Conservation (phyloP, 2,113 vertebrate species). For the Tinamus guttatus region DNA sequence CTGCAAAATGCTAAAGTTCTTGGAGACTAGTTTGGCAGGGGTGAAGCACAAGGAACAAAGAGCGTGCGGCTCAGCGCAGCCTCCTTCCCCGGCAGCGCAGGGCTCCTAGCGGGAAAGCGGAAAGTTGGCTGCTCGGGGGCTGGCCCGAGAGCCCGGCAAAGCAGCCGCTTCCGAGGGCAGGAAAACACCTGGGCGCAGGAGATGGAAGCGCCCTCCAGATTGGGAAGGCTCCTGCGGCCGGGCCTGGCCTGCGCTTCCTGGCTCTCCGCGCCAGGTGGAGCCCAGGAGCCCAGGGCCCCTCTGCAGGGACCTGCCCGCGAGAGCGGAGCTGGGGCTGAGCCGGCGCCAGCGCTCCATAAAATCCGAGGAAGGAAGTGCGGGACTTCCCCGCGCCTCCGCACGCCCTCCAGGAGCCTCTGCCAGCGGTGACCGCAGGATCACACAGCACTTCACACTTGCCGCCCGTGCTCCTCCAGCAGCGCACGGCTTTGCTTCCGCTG, state of each 20-base stretch:
- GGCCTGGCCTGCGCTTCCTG: background rate
- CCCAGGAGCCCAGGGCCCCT: background rate
- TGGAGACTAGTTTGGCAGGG: background rate
- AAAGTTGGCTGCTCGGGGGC: background rate
- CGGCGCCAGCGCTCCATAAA: background rate
- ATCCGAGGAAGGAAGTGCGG: background rate
- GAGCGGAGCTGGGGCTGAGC: rapidly evolving
- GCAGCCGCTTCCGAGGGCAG: background rate
- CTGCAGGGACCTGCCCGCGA: background rate
- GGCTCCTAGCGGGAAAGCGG: rapidly evolving
- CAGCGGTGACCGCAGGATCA: background rate
- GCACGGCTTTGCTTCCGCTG: no score
- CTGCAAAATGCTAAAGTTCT: slow-evolving; percentile 38
- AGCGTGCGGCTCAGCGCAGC: background rate
- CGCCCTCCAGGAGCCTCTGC: rapidly evolving
- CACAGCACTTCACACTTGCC: background rate
- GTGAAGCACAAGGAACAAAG: background rate
- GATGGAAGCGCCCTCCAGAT: background rate
- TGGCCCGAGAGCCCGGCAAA: background rate
- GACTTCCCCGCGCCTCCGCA: background rate
- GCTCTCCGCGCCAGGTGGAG: background rate
- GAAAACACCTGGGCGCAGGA: background rate
- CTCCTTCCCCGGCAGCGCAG: rapidly evolving
- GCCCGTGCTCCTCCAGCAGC: rapidly evolving
- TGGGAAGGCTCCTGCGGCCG: background rate